Conservation (phyloP, 2,113 vertebrate genomes). For the Cyphomyrus plagiostoma region DNA sequence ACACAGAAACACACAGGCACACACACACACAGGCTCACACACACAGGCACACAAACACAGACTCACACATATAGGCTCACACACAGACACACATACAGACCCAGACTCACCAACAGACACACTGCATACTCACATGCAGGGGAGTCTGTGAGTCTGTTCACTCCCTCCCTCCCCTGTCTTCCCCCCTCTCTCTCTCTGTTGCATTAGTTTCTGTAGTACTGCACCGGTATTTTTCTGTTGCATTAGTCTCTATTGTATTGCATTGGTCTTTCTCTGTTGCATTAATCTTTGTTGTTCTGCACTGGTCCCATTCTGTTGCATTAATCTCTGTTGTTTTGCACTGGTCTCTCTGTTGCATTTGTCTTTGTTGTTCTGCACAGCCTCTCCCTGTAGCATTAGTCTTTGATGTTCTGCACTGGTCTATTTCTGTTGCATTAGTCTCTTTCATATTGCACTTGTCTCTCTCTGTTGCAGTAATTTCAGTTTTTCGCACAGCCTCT, state of each 20-base stretch:
- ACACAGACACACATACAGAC: neutral
- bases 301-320: neutral
- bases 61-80: neutral
- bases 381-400: no score
- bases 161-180: neutral
- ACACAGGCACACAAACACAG: neutral
- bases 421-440: neutral
- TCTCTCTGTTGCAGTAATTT: neutral
- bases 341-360: neutral
- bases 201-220: neutral
- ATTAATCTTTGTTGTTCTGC: neutral
- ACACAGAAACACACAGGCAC: slow-evolving; percentile 8
- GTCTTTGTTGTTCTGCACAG: no score
- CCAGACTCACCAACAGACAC: neutral
- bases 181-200: neutral
- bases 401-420: no score
- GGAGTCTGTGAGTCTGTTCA: neutral
- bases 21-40: neutral
- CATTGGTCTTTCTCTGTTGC: neutral
- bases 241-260: neutral
- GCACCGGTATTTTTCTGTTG: neutral
- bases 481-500: neutral
- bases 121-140: neutral
- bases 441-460: neutral
- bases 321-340: no score